Conservation (phyloP, 2,113 vertebrate genomes). For the Theristicus caerulescens region DNA sequence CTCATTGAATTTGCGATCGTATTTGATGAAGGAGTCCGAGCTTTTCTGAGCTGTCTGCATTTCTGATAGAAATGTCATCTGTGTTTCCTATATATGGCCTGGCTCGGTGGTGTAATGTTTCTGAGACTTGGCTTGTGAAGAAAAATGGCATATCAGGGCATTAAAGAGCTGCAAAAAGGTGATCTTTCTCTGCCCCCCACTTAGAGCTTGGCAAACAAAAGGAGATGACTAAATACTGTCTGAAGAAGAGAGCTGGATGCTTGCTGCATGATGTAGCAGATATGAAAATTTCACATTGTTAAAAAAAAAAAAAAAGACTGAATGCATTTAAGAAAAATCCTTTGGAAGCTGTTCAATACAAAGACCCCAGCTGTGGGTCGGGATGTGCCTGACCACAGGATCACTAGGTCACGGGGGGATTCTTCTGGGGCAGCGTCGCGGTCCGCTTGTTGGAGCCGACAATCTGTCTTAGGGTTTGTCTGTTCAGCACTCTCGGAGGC, state of each 20-base stretch:
- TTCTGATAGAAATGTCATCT: background rate
- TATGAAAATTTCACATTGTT: background rate
- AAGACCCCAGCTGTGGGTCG: background rate
- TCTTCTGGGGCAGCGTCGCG: fast-evolving
- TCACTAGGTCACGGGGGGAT: background rate
- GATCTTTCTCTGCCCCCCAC: background rate
- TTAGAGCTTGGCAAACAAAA: background rate
- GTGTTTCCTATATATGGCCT: background rate
- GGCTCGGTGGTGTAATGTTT: background rate
- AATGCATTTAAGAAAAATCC: background rate
- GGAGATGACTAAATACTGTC: background rate
- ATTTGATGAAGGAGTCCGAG: background rate
- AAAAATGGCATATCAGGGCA: background rate
- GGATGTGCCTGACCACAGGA: background rate
- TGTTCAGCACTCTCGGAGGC: background rate
- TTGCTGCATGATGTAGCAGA: background rate
- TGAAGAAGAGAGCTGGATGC: background rate
- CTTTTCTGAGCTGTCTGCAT: background rate
- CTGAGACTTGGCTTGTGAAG: background rate
- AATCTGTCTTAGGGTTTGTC: background rate
- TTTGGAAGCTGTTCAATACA: background rate
- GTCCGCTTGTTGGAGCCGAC: background rate
- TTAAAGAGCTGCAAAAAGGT: background rate
- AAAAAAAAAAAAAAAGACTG: background rate
- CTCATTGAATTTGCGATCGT: background rate